Base-by-base conservation (phyloP, 2,888 invertebrate genomes). In the Copidosoma aretas region DNA sequence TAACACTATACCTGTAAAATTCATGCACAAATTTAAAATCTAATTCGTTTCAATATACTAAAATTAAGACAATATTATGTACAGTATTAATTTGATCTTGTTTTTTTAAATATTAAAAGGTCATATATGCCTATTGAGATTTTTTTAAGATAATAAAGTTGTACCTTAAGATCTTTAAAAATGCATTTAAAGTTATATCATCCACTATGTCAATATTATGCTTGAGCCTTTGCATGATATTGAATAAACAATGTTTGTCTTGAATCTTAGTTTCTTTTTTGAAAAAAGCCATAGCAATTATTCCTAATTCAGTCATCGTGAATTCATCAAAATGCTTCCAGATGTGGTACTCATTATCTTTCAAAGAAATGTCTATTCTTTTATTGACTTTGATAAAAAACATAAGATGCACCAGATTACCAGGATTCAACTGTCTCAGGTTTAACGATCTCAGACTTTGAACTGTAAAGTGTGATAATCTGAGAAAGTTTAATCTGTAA, bases 401-500 rank as follows among this genome's bases (percentile, higher is more conserved):
- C 41, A 53, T 58, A 60, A n/a, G 64, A 39, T 67, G 64, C 4
- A 70, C 22, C 19, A 67, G 21, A 58, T 67, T 60, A 12, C 22
- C 25, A 17, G 10, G 14, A 53, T 53, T 60, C 39, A 67, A 39
- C 12, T 58, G n/a, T 14, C 49, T 3, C 10, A 15, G 5, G 32
- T 60, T 39, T 10, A 64, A 12, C 1, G 10, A 49, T 52, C 4
- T 53, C 17, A 70, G 46, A 41, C 58, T 64, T 1, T 58, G 15
- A 21, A 4, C 17, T 46, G 15, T 19, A 58, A 70, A 70, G 15
- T 21, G 52, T 67, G 62, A 58, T 49, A 8, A 21, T 46, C 5
- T n/a, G 24, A 15, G 25, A 51, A 91, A 86, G 17, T 93, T 86
- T 15, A 89, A 91, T 58, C 54, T 67, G 19, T n/a, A 60, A 15